Base-by-base conservation (phyloP, 1,140 invertebrate species). In the Drosophila rhopaloa region DNA sequence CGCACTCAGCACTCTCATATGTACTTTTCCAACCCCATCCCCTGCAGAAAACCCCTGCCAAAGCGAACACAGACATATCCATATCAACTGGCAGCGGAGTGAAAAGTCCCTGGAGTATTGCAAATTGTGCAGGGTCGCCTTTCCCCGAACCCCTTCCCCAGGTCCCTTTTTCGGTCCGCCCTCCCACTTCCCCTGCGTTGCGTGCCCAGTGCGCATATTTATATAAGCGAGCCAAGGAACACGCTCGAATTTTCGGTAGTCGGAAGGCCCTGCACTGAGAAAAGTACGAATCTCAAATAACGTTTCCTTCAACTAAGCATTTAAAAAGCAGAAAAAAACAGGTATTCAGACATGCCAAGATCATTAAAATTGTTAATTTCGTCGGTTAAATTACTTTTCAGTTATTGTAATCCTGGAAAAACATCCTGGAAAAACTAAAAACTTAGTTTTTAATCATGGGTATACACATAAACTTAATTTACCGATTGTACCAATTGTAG, bases 171-270 rank as follows among this genome's bases (percentile, higher is more conserved):
- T 55, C 44, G 41, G 48, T 13, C 41, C 19, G 56, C 60, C 56
- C 54, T 27, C 29, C 44, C 63, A 66, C 43, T 47, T 65, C 9
- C 14, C 53, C 60, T n/a, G 32, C 47, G 61, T 88, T 68, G 83
- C 82, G 83, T 86, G 76, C 66, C 66, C 70, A 46, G 71, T 53
- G 63, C 66, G 66, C 80, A 82, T 86, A 88, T 86, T 88, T 86
- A 86, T 86, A 71, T 82, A 55, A 57, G 79, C 41, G 72, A 79
- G 51, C 65, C 56, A 63, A 76, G 58, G 43, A 82, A 79, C 79
- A 82, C 78, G 82, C 83, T 76, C 77, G 70, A 63, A 79, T 63
- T 82, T 76, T 70, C 66, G 75, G 48, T 44, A 58, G 55, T 37
- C 48, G 35, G 11, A 16, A 11, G n/a, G 29, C 27, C 13, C 27